Base-by-base conservation (phyloP, 2,113 vertebrate genomes). In the Lepisosteus oculatus region DNA sequence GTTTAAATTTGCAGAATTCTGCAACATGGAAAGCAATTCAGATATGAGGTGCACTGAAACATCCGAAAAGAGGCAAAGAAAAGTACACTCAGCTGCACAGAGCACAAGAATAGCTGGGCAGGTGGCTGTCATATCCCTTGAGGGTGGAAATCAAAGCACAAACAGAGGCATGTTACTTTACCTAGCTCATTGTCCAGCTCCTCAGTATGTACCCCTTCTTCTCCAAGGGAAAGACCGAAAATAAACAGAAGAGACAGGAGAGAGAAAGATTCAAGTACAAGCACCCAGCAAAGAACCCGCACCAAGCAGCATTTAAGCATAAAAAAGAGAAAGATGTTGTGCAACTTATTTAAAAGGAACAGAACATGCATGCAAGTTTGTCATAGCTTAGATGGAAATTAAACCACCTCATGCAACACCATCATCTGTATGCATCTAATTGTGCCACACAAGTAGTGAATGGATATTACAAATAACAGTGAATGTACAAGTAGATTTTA, bases 121-220 rank as follows among this genome's bases (percentile, higher is more conserved):
- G 29, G 29, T 29, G 29, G 29, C 29, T 29, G 29, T 29, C 1
- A 1, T 2, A 29, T 29, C 29, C 29, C 29, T 29, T 29, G 29
- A 29, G 29, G 29, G 29, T 29, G 47, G 47, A 51, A 51, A 51
- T 51, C 47, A 51, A 29, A 6, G 47, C 47, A 9, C 47, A 6
- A 51, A 51, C 1, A 51, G 5, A 51, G 5, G 47, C 5, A 51
- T 51, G 47, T 9, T 51, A 51, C 47, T 6, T 89, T 96, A 99
- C 97, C 97, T 90, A 96, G 87, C 90, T 99, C 97, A 93, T 94
- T 97, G 94, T 98, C 97, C 94, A 96, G 93, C 91, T 99, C 97
- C 85, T 99, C 97, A 85, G 97, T 99, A 79, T 99, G 97, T 78
- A 99, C 96, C 89, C 97, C 97, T 97, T 99, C 97, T 99, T 90